These are phyloP conservation scores for Ciconia nigra DNA, from an alignment of 2,797 vertebrate species.

Conservation along the genomic window DNA sequence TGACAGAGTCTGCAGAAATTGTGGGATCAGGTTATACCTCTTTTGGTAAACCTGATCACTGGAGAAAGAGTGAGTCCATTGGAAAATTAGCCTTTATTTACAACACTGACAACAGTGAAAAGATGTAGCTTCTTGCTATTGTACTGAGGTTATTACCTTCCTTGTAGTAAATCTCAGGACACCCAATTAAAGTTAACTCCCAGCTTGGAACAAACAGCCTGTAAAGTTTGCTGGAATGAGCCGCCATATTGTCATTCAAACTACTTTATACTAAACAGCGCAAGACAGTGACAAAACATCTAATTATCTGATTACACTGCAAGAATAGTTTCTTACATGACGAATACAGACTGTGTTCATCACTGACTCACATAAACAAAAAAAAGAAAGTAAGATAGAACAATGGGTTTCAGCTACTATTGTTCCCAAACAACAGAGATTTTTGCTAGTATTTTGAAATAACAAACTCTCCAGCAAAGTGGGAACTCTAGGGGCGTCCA, in stretches of 20 bases:
- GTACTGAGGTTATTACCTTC: conserved; percentile 28
- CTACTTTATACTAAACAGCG: conserved; percentile 30
- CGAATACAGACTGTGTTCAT: background rate
- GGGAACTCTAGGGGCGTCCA: background rate
- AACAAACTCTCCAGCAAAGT: background rate
- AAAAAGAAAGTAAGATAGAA: background rate
- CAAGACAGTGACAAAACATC: conserved; percentile 45
- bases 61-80: background rate
- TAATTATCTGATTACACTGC: conserved; percentile 39
- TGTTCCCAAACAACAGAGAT: background rate
- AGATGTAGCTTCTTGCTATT: conserved; percentile 24
- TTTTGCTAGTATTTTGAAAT: background rate
- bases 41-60: background rate
- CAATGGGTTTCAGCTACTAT: background rate
- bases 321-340: conserved; percentile 8
- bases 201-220: conserved; percentile 65
- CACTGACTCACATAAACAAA: conserved; percentile 3
- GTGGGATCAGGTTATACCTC: background rate
- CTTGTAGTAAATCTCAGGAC: conserved; percentile 63
- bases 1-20: background rate
- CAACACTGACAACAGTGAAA: conserved; percentile 28
- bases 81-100: conserved; percentile 60
- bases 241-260: conserved; percentile 53
- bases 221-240: conserved; percentile 49
- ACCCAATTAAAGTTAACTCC: conserved; percentile 69